Base-by-base conservation (phyloP, 2,113 vertebrate species). In the Poicephalus gulielmi region DNA sequence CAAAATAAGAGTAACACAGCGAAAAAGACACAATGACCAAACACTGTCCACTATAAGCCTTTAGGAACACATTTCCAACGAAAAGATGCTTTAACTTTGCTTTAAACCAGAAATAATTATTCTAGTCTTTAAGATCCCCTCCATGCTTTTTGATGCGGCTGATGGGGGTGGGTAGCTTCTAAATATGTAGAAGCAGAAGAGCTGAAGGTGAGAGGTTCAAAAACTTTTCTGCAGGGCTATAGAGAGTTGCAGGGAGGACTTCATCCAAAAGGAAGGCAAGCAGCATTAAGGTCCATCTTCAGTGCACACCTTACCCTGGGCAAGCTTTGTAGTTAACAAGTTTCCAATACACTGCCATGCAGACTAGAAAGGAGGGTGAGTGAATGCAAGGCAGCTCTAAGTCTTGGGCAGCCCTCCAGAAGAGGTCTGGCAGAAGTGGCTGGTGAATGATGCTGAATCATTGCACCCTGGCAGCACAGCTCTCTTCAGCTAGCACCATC, bases 371-470 rank as follows among this genome's bases (percentile, higher is more conserved):
- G 64, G 64, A 50, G 35, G 4, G 17, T 41, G 66, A 12, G 41
- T 39, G 47, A 66, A 75, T 44, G 66, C 1, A 3, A n/a, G n/a
- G 35, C 35, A 50, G 46, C 79, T 33, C 0, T 6, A 39, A 37
- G 30, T 2, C 55, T 44, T 3, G 46, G 88, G 64, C 73, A 81
- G 8, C 44, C 9, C 10, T 70, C 55, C 64, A 55, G 70, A 52
- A 44, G 17, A 46, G 16, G 49, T 76, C 17, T n/a, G 85, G 68
- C 68, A 74, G 63, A 53, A 53, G 75, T 1, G 24, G 77, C 39
- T 2, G 7, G 30, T 11, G 55, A 70, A 9, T 0, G 1, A 33
- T 0, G 10, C 4, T 60, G 83, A 67, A 39, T 47, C 37, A 24
- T 4, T 22, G 41, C 47, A 44, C 4, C 13, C 57, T 23, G 67